Conservation (phyloP, 92 coral and sea anemone genomes). For the Phymanthus crucifer region DNA sequence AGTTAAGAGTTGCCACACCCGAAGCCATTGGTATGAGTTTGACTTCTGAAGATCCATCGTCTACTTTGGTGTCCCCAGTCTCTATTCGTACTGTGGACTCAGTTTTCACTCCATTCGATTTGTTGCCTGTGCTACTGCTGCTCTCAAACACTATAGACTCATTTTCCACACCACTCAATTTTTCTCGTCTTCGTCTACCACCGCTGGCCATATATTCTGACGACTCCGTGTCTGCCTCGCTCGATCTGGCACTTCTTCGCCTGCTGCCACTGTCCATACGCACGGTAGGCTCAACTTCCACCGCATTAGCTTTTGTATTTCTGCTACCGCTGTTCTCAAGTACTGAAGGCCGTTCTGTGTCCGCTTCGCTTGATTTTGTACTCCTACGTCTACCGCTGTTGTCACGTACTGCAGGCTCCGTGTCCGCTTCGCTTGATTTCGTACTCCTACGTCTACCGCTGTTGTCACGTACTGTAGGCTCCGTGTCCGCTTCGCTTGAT, state of each 20-base stretch:
- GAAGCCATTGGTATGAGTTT: constrained; percentile 19
- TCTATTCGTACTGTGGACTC: background rate
- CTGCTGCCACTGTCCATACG: background rate
- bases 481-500: background rate
- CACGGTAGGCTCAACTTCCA: background rate
- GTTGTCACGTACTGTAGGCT: background rate
- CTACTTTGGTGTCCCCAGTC: background rate
- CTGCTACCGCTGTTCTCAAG: background rate
- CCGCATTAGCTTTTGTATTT: background rate
- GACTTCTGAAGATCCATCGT: background rate
- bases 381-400: background rate
- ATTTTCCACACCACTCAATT: background rate
- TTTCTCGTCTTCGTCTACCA: background rate
- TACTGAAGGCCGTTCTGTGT: background rate
- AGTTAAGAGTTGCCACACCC: constrained; percentile 17
- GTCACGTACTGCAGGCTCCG: background rate
- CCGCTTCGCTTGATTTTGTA: background rate
- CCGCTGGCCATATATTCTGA: background rate
- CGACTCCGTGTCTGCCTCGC: background rate
- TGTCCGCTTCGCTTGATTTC: background rate
- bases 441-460: background rate
- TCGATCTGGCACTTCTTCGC: background rate
- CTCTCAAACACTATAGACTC: background rate
- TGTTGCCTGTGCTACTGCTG: background rate
- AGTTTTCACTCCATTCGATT: background rate